phyloP scores from a whole-genome alignment of 2,888 invertebrate genomes.

The Creontiades dilutus region DNA sequence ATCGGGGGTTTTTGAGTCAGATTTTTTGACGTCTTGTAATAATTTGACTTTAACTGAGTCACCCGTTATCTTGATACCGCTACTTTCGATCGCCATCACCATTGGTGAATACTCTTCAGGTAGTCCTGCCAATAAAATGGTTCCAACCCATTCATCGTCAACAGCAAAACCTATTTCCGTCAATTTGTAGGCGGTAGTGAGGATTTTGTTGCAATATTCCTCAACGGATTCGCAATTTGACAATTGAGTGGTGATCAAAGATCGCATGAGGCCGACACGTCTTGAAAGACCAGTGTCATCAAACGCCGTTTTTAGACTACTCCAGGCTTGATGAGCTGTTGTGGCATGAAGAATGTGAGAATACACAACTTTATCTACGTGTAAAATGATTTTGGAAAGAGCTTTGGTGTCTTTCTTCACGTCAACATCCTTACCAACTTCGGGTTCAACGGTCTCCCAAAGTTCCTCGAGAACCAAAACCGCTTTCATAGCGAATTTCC shows the following conservation, averaged over 20 bases:
- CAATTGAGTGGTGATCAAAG: conserved; percentile 48
- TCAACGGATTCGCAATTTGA: conserved; percentile 46
- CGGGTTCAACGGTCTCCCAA: conserved; percentile 21
- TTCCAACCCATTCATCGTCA: conserved; percentile 57
- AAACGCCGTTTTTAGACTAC: neutral
- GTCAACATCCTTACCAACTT: conserved; percentile 3
- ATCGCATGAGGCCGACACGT: conserved; percentile 19
- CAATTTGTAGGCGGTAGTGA: conserved; percentile 50
- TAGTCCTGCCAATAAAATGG: neutral
- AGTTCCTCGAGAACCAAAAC: conserved; percentile 10
- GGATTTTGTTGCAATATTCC: conserved; percentile 49
- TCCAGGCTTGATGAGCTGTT: conserved; percentile 27
- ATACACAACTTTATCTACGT: neutral
- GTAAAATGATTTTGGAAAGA: neutral
- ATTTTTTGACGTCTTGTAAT: neutral
- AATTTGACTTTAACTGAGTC: neutral
- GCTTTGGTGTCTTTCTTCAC: neutral
- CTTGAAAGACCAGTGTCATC: conserved; percentile 50
- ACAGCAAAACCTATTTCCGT: conserved; percentile 60
- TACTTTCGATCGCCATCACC: neutral
- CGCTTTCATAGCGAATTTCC: conserved; percentile 30
- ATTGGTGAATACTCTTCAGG: neutral
- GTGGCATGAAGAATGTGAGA: neutral
- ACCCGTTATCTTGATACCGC: neutral
- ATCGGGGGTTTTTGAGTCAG: neutral